Conservation (phyloP, 2,888 invertebrate species). For the Lochmaea capreae region DNA sequence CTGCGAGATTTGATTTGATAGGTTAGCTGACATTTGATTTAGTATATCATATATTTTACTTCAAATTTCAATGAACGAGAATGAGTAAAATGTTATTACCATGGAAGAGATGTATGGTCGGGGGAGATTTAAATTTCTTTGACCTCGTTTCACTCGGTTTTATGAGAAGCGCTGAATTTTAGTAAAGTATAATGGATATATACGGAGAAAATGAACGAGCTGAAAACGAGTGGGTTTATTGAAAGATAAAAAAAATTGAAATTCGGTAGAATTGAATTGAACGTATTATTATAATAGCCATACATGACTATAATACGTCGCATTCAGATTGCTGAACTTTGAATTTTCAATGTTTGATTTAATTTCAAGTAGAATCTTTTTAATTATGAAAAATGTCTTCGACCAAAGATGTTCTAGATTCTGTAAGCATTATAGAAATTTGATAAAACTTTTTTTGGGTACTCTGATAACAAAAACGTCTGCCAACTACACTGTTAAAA, state of each 20-base stretch:
- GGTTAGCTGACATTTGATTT: background rate
- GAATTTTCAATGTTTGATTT: background rate
- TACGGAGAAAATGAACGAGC: background rate
- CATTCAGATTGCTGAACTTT: background rate
- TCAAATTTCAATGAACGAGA: background rate
- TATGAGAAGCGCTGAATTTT: background rate
- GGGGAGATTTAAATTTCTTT: background rate
- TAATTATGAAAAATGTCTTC: no score
- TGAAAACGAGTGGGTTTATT: constrained; percentile 1
- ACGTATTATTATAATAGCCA: background rate
- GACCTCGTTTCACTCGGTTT: background rate
- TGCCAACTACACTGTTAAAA: no score
- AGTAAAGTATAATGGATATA: background rate
- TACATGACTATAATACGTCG: background rate
- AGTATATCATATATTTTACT: background rate
- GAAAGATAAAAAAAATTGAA: background rate
- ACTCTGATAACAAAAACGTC: no score
- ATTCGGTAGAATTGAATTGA: background rate
- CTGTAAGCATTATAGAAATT: no score
- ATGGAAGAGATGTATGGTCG: constrained; percentile 7
- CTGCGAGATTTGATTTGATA: background rate
- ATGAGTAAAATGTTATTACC: constrained; percentile 3
- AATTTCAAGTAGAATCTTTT: no score
- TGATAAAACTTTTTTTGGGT: no score
- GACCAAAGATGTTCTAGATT: no score